phyloP scores from a whole-genome alignment of 1,140 invertebrate species.

The Muscidifurax raptorellus region DNA sequence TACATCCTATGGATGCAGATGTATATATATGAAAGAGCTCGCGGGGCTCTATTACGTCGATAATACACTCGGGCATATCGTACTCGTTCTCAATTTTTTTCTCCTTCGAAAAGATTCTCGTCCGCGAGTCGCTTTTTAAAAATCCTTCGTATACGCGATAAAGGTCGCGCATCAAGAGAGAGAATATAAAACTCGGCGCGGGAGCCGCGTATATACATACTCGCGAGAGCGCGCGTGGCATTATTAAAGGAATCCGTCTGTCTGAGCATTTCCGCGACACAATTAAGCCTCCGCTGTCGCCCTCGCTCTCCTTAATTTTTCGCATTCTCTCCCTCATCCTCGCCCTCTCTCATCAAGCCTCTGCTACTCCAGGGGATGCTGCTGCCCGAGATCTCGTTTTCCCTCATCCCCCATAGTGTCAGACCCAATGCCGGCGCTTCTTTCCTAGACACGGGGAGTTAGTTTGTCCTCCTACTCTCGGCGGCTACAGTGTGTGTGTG shows the following conservation, averaged over 20 bases:
- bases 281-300: conserved; percentile 59
- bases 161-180: neutral
- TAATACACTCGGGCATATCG: neutral
- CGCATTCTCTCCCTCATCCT: neutral
- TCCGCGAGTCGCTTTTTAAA: too few species aligned
- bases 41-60: neutral
- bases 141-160: too few species aligned
- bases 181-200: conserved; percentile 36
- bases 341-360: neutral
- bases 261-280: conserved; percentile 63
- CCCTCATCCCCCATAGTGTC: neutral
- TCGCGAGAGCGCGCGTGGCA: conserved; percentile 34
- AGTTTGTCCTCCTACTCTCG: conserved; percentile 31
- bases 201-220: neutral
- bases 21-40: neutral
- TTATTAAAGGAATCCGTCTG: conserved; percentile 65
- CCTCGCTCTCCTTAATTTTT: conserved; percentile 35
- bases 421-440: conserved; percentile 48
- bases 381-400: neutral
- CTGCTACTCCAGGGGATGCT: neutral
- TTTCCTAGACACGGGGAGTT: conserved; percentile 20
- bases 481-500: too few species aligned
- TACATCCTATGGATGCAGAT: too few species aligned
- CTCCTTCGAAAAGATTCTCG: neutral
- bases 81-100: neutral